Base-by-base conservation (phyloP, 2,113 vertebrate genomes). In the Anguilla rostrata region DNA sequence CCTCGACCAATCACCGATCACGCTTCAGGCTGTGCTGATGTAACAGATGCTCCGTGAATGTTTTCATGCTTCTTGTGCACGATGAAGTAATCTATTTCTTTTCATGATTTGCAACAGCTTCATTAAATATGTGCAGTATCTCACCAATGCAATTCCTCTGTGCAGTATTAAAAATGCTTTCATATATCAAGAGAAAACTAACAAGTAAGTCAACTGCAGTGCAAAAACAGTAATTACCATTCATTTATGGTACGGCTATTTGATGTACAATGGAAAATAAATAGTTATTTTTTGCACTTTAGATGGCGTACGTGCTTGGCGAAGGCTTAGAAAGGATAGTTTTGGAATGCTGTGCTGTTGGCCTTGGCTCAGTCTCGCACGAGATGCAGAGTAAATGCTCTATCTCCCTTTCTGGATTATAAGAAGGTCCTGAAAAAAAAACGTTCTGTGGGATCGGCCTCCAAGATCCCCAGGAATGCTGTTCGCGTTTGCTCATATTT, bases 1-100 rank as follows among this genome's bases (percentile, higher is more conserved):
- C 43, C 43, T 46, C 43, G 43, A 6, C 34, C 8, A 46, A 46
- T 6, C 43, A 46, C 22, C 56, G 12, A 53, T 53, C 49, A 34
- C 2, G 85, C 88, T 83, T 88, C 66, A 86, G 82, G 6, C 75
- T 86, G 29, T 75, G 80, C 82, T 84, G 84, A 86, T 34, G 85
- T 66, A 78, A 39, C 85, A 88, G 78, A 18, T 83, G 43, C 3
- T 26, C 14, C 12, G 12, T 8, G 34, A 60, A 81, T 1, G 18
- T 84, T 85, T 39, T 78, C 34, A 78, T 90, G 85, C 80, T 86
- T 90, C 29, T 83, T n/a, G 56, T 89, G 93, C 93, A 94, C 92
- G 90, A 40, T 89, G 39, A 66, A 79, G 56, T 63, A 41, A 2
- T 53, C 84, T 34, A 34, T 75, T 75, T n/a, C 26, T 75, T 34